Evolutionary conservation across 2,797 vertebrate species (phyloP).

Genomic region (Schizopygopsis malacanthus): DNA sequence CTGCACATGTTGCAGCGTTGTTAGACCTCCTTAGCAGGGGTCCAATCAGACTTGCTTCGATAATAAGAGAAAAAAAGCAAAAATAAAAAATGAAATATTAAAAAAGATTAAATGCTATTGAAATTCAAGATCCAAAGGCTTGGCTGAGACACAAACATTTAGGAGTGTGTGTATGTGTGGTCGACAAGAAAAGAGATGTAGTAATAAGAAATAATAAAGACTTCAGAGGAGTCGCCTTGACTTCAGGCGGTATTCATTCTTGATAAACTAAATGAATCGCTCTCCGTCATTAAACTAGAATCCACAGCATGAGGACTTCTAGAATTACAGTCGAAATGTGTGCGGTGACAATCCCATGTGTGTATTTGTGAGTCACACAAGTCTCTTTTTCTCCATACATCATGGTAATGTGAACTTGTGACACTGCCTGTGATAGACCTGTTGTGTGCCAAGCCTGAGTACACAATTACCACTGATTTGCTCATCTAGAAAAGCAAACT

Average conservation of each 20-base stretch:
- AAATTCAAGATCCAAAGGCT: constrained; percentile 53
- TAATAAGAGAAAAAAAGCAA: constrained; percentile 37
- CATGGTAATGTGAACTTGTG: constrained; percentile 65
- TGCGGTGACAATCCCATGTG: constrained; percentile 35
- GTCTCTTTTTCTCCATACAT: constrained; percentile 57
- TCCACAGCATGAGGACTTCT: neutral
- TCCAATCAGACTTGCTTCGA: constrained; percentile 59
- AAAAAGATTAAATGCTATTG: constrained; percentile 37
- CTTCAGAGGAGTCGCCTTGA: constrained; percentile 20
- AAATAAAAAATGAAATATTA: neutral
- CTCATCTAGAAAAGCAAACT: constrained; percentile 64
- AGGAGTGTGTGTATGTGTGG: neutral
- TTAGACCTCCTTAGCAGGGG: constrained; percentile 57
- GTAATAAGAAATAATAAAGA: constrained; percentile 35
- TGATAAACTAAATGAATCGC: constrained; percentile 41
- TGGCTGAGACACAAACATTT: constrained; percentile 35
- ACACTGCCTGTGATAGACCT: constrained; percentile 59
- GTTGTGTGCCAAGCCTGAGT: constrained; percentile 52
- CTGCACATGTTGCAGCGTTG: constrained; percentile 58
- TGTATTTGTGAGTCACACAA: constrained; percentile 41
- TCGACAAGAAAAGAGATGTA: constrained; percentile 21
- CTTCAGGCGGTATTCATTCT: constrained; percentile 29
- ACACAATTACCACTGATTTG: constrained; percentile 67
- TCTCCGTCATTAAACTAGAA: constrained; percentile 28
- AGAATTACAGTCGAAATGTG: constrained; percentile 21